Evolutionary conservation across 2,888 invertebrate genomes (phyloP).

Genomic region (Archips xylosteana): DNA sequence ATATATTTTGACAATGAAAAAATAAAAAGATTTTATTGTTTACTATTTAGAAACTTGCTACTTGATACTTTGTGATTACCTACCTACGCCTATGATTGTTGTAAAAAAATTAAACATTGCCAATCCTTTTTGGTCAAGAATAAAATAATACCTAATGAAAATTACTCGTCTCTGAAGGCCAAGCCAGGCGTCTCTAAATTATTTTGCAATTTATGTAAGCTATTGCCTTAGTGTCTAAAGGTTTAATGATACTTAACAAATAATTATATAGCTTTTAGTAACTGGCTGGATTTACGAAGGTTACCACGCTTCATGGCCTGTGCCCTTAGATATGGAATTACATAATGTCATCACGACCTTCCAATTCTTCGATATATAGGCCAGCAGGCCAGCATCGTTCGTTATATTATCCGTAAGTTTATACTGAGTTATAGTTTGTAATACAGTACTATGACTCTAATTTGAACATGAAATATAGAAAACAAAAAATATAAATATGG

Average conservation of each 20-base stretch:
- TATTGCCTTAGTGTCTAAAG: not conserved
- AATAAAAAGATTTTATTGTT: no score
- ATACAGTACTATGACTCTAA: not conserved
- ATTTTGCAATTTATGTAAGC: not conserved
- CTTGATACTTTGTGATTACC: no score
- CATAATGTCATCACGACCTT: slow-evolving; percentile 31
- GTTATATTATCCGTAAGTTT: not conserved
- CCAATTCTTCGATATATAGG: slow-evolving; percentile 20
- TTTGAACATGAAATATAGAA: not conserved
- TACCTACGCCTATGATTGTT: no score
- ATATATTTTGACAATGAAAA: not conserved
- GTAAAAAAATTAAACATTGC: no score
- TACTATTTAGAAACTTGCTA: no score
- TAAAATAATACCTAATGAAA: not conserved
- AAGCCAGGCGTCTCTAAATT: not conserved
- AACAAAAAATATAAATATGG: not conserved
- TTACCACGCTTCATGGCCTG: slow-evolving; percentile 53
- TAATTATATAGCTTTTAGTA: slow-evolving; percentile 36
- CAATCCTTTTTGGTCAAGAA: not conserved
- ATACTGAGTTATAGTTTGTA: not conserved
- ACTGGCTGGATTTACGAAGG: slow-evolving; percentile 56
- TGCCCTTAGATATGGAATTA: slow-evolving; percentile 34
- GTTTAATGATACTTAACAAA: slow-evolving; percentile 5
- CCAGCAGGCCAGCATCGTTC: slow-evolving; percentile 8
- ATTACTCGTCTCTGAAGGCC: not conserved